Evolutionary conservation across 2,888 invertebrate genomes (phyloP).

Genomic region (Tyria jacobaeae): DNA sequence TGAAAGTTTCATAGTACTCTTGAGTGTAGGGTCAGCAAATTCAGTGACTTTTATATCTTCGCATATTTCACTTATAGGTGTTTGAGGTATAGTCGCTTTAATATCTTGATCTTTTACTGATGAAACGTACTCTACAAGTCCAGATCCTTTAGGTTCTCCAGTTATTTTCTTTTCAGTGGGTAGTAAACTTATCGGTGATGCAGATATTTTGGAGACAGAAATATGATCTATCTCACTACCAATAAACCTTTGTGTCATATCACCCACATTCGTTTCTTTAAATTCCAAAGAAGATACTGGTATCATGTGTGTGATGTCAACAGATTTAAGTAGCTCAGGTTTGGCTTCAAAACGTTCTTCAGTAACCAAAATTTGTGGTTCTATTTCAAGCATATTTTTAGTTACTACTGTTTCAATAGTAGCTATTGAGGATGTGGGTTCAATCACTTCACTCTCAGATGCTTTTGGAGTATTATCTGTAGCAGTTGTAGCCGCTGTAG

Average conservation of each 20-base stretch:
- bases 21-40: background rate
- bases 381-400: background rate
- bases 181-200: background rate
- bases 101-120: background rate
- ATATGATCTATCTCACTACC: slow-evolving; percentile 61
- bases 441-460: background rate
- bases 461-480: slow-evolving; percentile 18
- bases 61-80: slow-evolving; percentile 6
- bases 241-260: slow-evolving; percentile 57
- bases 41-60: slow-evolving; percentile 2
- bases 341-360: background rate
- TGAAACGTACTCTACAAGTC: background rate
- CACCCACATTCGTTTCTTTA: slow-evolving; percentile 44
- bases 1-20: slow-evolving; percentile 18
- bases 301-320: slow-evolving; percentile 33
- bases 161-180: background rate
- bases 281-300: slow-evolving; percentile 16
- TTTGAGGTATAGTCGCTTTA: too few species aligned
- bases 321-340: slow-evolving; percentile 29
- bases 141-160: background rate
- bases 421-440: background rate
- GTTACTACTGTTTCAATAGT: background rate
- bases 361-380: background rate
- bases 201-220: slow-evolving; percentile 37
- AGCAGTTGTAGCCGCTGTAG: slow-evolving; percentile 14